Conservation (phyloP, 2,888 invertebrate species). For the Drosophila peninsularis region DNA sequence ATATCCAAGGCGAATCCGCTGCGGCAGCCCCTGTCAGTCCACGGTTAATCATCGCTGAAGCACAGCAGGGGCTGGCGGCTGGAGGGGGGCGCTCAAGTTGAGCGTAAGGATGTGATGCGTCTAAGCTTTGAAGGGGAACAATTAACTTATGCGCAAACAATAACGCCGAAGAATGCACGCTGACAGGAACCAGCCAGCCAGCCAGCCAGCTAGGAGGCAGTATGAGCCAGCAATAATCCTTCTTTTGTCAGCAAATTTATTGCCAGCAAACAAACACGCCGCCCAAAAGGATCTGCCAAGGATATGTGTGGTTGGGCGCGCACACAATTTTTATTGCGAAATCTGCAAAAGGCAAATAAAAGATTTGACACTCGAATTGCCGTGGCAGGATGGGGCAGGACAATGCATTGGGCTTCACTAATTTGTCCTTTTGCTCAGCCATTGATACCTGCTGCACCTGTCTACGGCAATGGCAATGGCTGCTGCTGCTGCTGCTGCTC, state of each 20-base stretch:
- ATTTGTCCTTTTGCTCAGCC: slow-evolving; percentile 48
- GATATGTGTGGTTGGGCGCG: slow-evolving; percentile 35
- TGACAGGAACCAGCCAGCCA: slow-evolving; percentile 70
- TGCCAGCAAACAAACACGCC: slow-evolving; percentile 73
- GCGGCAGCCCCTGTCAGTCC: slow-evolving; percentile 51
- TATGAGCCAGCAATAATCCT: slow-evolving; percentile 82
- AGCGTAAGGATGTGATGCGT: slow-evolving; percentile 73
- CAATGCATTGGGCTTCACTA: slow-evolving; percentile 47
- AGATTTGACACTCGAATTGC: slow-evolving; percentile 84
- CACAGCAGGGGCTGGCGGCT: slow-evolving; percentile 60
- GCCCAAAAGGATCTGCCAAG: slow-evolving; percentile 53
- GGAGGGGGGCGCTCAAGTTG: slow-evolving; percentile 47
- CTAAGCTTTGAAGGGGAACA: slow-evolving; percentile 76
- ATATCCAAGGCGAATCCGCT: slow-evolving; percentile 17
- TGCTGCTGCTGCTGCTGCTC: slow-evolving; percentile 18
- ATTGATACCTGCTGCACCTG: slow-evolving; percentile 49
- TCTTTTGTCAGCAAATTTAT: slow-evolving; percentile 84
- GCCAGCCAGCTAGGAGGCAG: slow-evolving; percentile 54
- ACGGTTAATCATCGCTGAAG: slow-evolving; percentile 69
- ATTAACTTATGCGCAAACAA: slow-evolving; percentile 80
- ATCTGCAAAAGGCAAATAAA: slow-evolving; percentile 84
- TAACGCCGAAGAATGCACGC: slow-evolving; percentile 78
- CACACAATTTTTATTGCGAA: slow-evolving; percentile 82
- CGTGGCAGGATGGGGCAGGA: slow-evolving; percentile 41
- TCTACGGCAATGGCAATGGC: slow-evolving; percentile 2